A percentile compares a stretch with the other conserved stretches of the same genome.
Evolutionary conservation across 2,113 vertebrate species (phyloP).

Genomic region (Capreolus pygargus): DNA sequence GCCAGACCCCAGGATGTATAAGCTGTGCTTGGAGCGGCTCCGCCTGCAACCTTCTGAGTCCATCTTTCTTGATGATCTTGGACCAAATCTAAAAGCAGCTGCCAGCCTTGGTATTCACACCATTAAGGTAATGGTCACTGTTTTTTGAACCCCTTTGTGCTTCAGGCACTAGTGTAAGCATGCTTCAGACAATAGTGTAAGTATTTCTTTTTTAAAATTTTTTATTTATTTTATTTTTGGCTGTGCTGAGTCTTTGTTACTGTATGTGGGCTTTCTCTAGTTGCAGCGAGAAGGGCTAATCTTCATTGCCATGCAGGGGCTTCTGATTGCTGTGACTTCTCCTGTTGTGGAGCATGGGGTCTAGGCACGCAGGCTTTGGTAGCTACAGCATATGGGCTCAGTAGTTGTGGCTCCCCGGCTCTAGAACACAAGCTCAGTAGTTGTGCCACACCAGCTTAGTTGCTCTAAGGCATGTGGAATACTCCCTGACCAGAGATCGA

Average conservation of each 20-base stretch:
- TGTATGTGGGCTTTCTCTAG: not conserved
- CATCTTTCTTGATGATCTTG: constrained; percentile 85
- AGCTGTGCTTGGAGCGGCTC: constrained; percentile 81
- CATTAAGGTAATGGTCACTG: constrained; percentile 77
- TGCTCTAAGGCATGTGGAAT: not conserved
- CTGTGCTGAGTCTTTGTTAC: not conserved
- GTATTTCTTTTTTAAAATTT: not conserved
- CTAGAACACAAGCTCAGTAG: not conserved
- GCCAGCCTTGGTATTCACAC: constrained; percentile 84
- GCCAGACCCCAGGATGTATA: constrained; percentile 81
- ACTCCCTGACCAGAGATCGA: not conserved
- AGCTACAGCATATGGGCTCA: not conserved
- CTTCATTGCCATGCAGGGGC: not conserved
- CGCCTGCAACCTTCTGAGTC: constrained; percentile 81
- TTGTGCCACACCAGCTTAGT: not conserved
- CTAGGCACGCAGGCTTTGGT: not conserved
- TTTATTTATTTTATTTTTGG: not conserved
- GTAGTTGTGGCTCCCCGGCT: not conserved
- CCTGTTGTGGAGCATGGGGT: not conserved
- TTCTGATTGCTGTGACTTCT: not conserved
- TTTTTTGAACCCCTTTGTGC: not conserved
- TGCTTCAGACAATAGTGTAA: not conserved
- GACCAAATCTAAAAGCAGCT: constrained; percentile 81
- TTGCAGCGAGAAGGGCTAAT: not conserved
- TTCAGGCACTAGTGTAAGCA: not conserved